A percentile compares a stretch with the other conserved stretches of the same genome.
phyloP scores from a whole-genome alignment of 2,888 invertebrate species.

The Thecophora atra region DNA sequence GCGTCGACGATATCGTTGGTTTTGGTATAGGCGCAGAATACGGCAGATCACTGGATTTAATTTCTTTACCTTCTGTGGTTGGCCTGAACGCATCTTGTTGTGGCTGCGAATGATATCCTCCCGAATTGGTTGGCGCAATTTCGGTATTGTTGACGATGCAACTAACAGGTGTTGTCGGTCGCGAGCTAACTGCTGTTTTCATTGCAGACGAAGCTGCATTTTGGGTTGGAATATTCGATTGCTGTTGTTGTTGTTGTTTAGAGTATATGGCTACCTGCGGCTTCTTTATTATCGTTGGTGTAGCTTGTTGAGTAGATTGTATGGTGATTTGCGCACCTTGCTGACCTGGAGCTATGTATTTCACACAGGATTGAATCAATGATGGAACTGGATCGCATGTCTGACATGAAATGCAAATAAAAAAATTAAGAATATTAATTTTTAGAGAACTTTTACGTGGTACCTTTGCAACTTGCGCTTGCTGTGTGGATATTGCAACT shows the following conservation, averaged over 20 bases:
- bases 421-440: too few species aligned
- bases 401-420: slow-evolving; percentile 10
- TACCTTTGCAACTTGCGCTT: slow-evolving; percentile 15
- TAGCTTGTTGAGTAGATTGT: slow-evolving; percentile 28
- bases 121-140: slow-evolving; percentile 26
- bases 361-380: slow-evolving; percentile 15
- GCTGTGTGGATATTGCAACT: slow-evolving; percentile 45
- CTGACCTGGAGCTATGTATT: slow-evolving; percentile 18
- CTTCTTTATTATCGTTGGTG: slow-evolving; percentile 12
- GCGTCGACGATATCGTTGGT: slow-evolving; percentile 29
- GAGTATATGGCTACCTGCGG: not conserved
- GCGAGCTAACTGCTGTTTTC: not conserved
- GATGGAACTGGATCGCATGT: slow-evolving; percentile 14
- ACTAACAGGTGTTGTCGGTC: slow-evolving; percentile 25
- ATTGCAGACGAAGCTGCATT: slow-evolving; percentile 9
- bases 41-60: slow-evolving; percentile 5
- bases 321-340: slow-evolving; percentile 18
- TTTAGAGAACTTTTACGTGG: not conserved
- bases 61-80: slow-evolving; percentile 28
- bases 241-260: slow-evolving; percentile 14
- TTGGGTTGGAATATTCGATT: slow-evolving; percentile 9
- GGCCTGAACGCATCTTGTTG: slow-evolving; percentile 26
- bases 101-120: slow-evolving; percentile 34
- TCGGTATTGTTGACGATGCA: not conserved
- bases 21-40: slow-evolving; percentile 33